Conservation (phyloP, 1,140 invertebrate genomes). For the Spodoptera frugiperda region DNA sequence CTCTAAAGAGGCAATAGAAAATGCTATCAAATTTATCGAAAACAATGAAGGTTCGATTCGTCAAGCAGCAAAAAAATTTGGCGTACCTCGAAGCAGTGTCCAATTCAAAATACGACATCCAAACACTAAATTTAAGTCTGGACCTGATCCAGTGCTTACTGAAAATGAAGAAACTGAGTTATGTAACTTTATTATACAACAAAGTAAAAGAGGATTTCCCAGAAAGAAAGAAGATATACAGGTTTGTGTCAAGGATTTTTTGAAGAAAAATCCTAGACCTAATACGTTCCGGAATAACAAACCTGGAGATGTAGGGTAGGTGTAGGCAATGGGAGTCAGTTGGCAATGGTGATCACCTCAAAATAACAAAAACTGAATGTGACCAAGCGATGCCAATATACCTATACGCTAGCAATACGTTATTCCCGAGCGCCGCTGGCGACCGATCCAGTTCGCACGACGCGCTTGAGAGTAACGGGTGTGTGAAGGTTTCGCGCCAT, state of each 20-base stretch:
- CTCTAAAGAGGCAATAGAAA: no score
- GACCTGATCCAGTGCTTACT: slow-evolving; percentile 4
- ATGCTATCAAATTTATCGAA: no score
- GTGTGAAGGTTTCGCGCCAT: slow-evolving; percentile 48
- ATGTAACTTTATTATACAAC: slow-evolving; percentile 13
- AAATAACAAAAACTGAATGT: slow-evolving; percentile 52
- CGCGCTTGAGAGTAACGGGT: slow-evolving; percentile 34
- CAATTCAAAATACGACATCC: slow-evolving; percentile 8
- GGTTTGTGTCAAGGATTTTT: slow-evolving; percentile 1
- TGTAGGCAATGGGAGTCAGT: slow-evolving; percentile 51
- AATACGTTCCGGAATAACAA: not conserved
- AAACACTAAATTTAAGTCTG: not conserved
- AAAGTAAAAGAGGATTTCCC: not conserved
- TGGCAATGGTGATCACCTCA: slow-evolving; percentile 54
- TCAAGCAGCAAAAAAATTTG: slow-evolving; percentile 5
- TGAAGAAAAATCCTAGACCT: not conserved
- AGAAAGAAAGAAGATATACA: slow-evolving; percentile 5
- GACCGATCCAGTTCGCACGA: slow-evolving; percentile 46
- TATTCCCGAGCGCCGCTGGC: not conserved
- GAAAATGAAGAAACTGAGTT: no score
- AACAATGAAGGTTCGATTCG: not conserved
- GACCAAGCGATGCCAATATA: slow-evolving; percentile 44
- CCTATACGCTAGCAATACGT: slow-evolving; percentile 48
- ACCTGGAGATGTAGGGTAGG: slow-evolving; percentile 12
- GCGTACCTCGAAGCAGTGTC: not conserved